Evolutionary conservation across 2,113 vertebrate genomes (phyloP).

Genomic region (Crotalus tigris): DNA sequence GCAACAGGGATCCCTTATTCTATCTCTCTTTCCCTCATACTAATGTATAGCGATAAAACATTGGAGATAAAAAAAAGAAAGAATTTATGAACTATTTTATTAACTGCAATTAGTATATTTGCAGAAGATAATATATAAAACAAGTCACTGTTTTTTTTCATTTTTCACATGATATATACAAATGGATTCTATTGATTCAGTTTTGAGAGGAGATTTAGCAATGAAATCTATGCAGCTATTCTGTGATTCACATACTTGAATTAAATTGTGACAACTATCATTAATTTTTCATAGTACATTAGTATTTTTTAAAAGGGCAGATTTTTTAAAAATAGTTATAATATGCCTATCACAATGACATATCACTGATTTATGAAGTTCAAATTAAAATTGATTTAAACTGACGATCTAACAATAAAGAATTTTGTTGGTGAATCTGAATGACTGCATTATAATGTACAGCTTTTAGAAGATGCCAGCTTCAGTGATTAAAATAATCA

Average conservation of each 20-base stretch:
- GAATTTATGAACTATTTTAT: neutral
- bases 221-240: neutral
- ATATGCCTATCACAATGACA: neutral
- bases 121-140: neutral
- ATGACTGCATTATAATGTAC: neutral
- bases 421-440: neutral
- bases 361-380: neutral
- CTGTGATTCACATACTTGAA: neutral
- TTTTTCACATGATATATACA: neutral
- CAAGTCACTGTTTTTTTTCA: neutral
- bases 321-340: neutral
- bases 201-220: neutral
- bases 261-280: neutral
- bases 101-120: neutral
- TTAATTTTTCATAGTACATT: slow-evolving; percentile 7
- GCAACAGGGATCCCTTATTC: neutral
- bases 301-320: neutral
- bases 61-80: neutral
- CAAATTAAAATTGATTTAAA: neutral
- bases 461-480: neutral
- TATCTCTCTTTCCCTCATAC: neutral
- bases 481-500: neutral
- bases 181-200: neutral
- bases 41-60: neutral
- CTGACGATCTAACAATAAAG: neutral